Conservation (phyloP, 2,113 vertebrate species). For the Strix aluco region DNA sequence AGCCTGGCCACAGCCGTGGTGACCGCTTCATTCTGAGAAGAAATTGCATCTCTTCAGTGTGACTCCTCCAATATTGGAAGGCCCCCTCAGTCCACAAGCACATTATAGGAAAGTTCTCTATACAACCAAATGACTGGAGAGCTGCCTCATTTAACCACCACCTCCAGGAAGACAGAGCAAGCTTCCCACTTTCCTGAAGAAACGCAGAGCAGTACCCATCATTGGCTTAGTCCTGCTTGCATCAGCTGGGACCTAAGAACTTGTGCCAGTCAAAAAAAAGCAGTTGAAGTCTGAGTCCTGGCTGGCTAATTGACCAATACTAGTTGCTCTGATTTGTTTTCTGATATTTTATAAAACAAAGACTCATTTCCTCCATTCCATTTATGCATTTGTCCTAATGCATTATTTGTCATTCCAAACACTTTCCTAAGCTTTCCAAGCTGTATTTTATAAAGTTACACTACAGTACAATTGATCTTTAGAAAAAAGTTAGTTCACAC, state of each 20-base stretch:
- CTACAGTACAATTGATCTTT: neutral
- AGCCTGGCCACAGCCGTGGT: neutral
- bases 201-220: neutral
- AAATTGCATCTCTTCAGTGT: neutral
- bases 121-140: neutral
- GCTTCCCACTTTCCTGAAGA: neutral
- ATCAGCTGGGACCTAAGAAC: neutral
- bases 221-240: neutral
- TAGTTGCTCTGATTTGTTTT: neutral
- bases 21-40: neutral
- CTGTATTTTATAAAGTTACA: neutral
- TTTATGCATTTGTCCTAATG: neutral
- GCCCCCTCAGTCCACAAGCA: neutral
- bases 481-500: neutral
- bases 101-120: neutral
- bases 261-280: neutral
- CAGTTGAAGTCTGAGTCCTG: neutral
- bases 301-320: neutral
- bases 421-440: neutral
- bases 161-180: neutral
- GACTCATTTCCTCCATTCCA: neutral
- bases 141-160: neutral
- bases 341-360: neutral
- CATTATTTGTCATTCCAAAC: neutral
- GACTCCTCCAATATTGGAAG: neutral